Evolutionary conservation across 2,888 invertebrate genomes (phyloP).

Genomic region (Urechis unicinctus): DNA sequence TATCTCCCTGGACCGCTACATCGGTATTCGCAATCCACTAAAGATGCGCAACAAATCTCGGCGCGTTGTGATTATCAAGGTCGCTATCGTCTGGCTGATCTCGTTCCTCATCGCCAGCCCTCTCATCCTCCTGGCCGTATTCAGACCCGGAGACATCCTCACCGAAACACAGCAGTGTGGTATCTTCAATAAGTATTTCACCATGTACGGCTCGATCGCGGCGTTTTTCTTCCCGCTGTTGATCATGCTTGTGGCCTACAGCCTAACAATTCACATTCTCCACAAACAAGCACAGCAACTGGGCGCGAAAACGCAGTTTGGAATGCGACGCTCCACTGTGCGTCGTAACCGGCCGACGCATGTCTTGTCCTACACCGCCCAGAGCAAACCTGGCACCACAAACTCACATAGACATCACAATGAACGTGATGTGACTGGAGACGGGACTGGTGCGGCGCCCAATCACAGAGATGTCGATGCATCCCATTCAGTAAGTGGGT

Average conservation of each 20-base stretch:
- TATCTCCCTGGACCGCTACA: slow-evolving; percentile 64
- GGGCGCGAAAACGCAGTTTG: neutral
- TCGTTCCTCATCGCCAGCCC: slow-evolving; percentile 58
- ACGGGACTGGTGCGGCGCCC: neutral
- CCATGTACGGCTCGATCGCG: slow-evolving; percentile 86
- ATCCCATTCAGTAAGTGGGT: no score
- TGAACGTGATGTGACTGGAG: neutral
- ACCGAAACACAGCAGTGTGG: slow-evolving; percentile 56
- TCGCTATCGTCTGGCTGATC: slow-evolving; percentile 86
- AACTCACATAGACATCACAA: neutral
- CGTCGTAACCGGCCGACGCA: neutral
- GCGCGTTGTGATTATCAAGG: slow-evolving; percentile 62
- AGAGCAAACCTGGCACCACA: neutral
- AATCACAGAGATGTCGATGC: no score
- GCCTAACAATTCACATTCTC: slow-evolving; percentile 79
- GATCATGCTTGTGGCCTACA: slow-evolving; percentile 93
- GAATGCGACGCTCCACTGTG: slow-evolving; percentile 6
- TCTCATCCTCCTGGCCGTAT: slow-evolving; percentile 50
- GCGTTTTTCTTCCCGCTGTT: slow-evolving; percentile 92
- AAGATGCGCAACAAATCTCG: slow-evolving; percentile 44
- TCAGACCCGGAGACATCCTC: slow-evolving; percentile 61
- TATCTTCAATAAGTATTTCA: slow-evolving; percentile 48
- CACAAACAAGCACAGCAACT: slow-evolving; percentile 51
- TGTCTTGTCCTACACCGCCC: neutral
- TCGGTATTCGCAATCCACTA: slow-evolving; percentile 79